Evolutionary conservation across 1,140 invertebrate species (phyloP), one percentile per base, ranked within the genome.

Genomic region (Choristoneura fumiferana): DNA sequence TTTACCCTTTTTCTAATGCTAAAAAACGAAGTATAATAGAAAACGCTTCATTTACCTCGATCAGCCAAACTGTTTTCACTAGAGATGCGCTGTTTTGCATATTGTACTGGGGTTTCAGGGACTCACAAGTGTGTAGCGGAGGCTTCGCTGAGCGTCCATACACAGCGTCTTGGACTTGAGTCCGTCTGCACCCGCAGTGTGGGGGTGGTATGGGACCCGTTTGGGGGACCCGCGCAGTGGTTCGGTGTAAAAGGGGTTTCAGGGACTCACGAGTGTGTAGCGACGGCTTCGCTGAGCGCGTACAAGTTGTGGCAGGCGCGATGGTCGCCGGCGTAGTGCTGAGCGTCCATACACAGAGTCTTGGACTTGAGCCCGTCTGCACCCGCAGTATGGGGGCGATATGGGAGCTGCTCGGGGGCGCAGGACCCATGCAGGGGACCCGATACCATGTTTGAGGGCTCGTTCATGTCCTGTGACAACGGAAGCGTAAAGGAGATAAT

Each of bases 381-480:
- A 9, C 91, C 91, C 14, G 87, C 75, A 2, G 92, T 83, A 12
- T 78, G 83, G 0, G 95, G 95, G 8, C 91, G 29, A 86, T 96
- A 96, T 0, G 93, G 93, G 0, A 95, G 92, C 67, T 92, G 87
- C 78, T 96, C 95, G 0, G 93, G 89, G 8, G 69, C 68, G 62
- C 92, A 94, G 5, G 90, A 57, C 9, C 95, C 92, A 45, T 90
- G 81, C 29, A 89, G 73, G 0, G 90, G 73, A 0, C 95, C 95
- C 70, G 93, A 91, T n/a, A 93, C 90, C 88, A 96, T 95, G 79
- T 95, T 97, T 0, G 95, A 95, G 1, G 95, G 94, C 78, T 97
- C 96, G 85, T 97, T 97, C 96, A 97, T 95, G 73, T 95, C 94
- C 93, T 94, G n/a, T n/a, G n/a, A n/a, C n/a, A n/a, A n/a, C n/a